These are phyloP conservation scores for Eustalomyia histrio DNA, from an alignment of 2,888 invertebrate genomes.

Conservation along the genomic window DNA sequence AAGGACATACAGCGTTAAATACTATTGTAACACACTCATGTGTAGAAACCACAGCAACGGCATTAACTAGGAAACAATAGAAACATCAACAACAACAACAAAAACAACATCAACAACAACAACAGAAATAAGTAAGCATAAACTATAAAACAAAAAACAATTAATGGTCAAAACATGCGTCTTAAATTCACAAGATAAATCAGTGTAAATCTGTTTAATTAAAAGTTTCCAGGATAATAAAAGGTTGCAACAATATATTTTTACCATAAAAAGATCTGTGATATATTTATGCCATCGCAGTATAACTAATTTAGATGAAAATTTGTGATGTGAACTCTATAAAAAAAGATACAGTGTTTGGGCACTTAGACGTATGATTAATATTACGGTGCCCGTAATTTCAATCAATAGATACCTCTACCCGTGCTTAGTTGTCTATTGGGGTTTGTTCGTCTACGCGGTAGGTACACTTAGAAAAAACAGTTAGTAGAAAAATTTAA, in stretches of 20 bases:
- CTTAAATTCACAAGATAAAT: constrained; percentile 69
- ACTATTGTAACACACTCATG: constrained; percentile 5
- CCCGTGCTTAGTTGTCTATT: too few relatives aligned
- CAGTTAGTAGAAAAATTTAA: too few relatives aligned
- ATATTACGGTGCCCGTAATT: too few relatives aligned
- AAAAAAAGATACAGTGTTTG: too few relatives aligned
- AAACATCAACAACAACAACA: too few relatives aligned
- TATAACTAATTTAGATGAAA: neutral
- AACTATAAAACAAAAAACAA: constrained; percentile 65
- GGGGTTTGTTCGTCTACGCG: too few relatives aligned
- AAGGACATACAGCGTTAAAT: neutral
- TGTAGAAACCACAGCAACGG: constrained; percentile 29
- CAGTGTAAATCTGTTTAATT: constrained; percentile 69
- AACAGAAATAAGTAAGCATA: too few relatives aligned
- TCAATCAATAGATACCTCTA: too few relatives aligned
- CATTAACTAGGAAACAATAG: constrained; percentile 46
- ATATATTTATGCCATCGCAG: neutral
- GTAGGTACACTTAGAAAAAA: too few relatives aligned
- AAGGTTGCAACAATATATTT: constrained; percentile 6
- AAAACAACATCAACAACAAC: too few relatives aligned
- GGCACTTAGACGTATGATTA: too few relatives aligned
- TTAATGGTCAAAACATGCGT: constrained; percentile 67
- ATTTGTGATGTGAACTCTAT: neutral
- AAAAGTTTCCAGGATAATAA: constrained; percentile 65
- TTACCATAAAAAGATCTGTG: neutral